Evolutionary conservation across 2,797 vertebrate genomes (phyloP).

Genomic region (Loris lydekkerianus): DNA sequence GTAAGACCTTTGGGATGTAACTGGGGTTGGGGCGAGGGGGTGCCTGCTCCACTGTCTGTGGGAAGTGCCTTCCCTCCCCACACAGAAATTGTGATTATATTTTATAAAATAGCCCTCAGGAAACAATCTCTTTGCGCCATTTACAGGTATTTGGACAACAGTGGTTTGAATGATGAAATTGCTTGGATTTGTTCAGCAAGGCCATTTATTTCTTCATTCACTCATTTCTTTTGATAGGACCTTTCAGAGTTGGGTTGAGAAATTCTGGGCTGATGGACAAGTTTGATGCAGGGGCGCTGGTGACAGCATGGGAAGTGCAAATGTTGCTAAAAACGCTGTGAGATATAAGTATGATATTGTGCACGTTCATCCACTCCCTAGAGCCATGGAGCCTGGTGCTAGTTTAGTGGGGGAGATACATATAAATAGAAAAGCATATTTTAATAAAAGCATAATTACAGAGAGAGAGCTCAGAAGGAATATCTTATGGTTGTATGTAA

Average conservation of each 20-base stretch:
- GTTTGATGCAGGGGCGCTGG: neutral
- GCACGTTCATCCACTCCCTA: neutral
- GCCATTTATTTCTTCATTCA: neutral
- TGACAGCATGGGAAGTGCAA: neutral
- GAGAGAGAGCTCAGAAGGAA: neutral
- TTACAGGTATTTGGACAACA: neutral
- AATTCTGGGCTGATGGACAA: neutral
- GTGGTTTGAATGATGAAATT: neutral
- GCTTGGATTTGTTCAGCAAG: neutral
- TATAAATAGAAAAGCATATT: neutral
- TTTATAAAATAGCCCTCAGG: slow-evolving; percentile 28
- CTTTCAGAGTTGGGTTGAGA: neutral
- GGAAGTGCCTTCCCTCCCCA: neutral
- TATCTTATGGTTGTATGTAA: neutral
- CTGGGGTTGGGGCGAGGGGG: neutral
- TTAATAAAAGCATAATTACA: neutral
- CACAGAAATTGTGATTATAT: neutral
- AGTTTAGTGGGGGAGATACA: neutral
- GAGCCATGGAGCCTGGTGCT: neutral
- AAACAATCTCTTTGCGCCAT: slow-evolving; percentile 6
- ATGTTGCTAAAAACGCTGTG: neutral
- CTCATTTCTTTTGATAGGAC: neutral
- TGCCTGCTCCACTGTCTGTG: no score
- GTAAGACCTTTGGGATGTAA: neutral
- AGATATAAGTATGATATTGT: neutral